phyloP scores from a whole-genome alignment of 2,113 vertebrate genomes.

The Rhinolophus ferrumequinum region DNA sequence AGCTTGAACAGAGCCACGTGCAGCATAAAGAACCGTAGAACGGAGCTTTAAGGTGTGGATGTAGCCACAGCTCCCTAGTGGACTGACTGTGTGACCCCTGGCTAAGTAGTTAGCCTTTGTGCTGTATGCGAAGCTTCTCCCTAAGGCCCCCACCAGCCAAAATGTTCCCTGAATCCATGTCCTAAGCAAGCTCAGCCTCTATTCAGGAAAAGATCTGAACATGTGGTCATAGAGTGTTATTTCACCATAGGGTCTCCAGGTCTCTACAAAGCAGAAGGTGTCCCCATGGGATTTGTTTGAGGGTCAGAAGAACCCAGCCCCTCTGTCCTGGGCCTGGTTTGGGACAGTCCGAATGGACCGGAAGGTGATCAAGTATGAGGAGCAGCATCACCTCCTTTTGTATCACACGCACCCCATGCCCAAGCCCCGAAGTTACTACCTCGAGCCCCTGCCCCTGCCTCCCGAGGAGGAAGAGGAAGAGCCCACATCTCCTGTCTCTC shows the following conservation, averaged over 20 bases:
- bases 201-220: background rate
- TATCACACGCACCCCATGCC: constrained; percentile 85
- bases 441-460: constrained; percentile 86
- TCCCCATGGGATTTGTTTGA: constrained; percentile 88
- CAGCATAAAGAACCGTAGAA: background rate
- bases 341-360: constrained; percentile 84
- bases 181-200: background rate
- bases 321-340: constrained; percentile 88
- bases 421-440: constrained; percentile 86
- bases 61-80: fast-evolving
- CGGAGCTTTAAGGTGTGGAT: too few species aligned
- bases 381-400: constrained; percentile 87
- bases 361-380: constrained; percentile 84
- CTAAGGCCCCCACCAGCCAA: background rate
- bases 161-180: background rate
- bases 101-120: background rate
- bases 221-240: background rate
- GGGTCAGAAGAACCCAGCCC: constrained; percentile 86
- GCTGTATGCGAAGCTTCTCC: background rate
- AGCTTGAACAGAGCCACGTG: background rate
- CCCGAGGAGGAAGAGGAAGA: constrained; percentile 88
- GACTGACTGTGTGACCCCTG: background rate
- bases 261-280: constrained; percentile 87
- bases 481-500: constrained; percentile 81
- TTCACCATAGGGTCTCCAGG: constrained; percentile 85